Evolutionary conservation across 2,888 invertebrate species (phyloP).

Genomic region (Malthinus flaveolus): DNA sequence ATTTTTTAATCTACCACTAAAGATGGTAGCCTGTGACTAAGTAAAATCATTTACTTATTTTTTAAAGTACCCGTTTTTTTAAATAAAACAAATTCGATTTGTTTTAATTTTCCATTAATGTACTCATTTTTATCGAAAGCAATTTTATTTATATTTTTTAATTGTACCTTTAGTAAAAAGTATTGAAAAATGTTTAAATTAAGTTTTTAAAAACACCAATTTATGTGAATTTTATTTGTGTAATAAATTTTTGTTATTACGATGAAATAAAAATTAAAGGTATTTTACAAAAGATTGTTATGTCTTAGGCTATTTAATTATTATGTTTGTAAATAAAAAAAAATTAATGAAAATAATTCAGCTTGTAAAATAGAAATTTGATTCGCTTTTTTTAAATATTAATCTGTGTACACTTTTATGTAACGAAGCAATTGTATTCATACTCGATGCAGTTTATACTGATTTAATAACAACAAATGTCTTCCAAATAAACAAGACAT

Average conservation of each 20-base stretch:
- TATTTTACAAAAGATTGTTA: conserved; percentile 18
- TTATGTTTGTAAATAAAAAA: conserved; percentile 19
- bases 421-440: conserved; percentile 50
- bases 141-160: background rate
- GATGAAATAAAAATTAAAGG: conserved; percentile 9
- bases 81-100: conserved; percentile 10
- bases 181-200: no score
- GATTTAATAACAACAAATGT: conserved; percentile 55
- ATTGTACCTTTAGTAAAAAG: background rate
- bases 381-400: conserved; percentile 37
- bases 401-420: conserved; percentile 43
- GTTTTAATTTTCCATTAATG: conserved; percentile 7
- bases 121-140: background rate
- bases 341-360: conserved; percentile 30
- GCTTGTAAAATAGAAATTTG: conserved; percentile 46
- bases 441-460: conserved; percentile 55
- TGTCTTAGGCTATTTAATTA: conserved; percentile 13
- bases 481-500: conserved; percentile 56
- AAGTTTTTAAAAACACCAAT: conserved; percentile 20
- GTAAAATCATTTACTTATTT: conserved; percentile 4
- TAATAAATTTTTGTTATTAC: conserved; percentile 13
- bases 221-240: conserved; percentile 15
- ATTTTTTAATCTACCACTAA: conserved; percentile 3
- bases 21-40: background rate
- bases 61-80: conserved; percentile 23